A percentile compares a stretch with the other conserved stretches of the same genome.
These are phyloP conservation scores for Drosophila baimaii DNA, from an alignment of 1,140 invertebrate genomes.

Conservation along the genomic window DNA sequence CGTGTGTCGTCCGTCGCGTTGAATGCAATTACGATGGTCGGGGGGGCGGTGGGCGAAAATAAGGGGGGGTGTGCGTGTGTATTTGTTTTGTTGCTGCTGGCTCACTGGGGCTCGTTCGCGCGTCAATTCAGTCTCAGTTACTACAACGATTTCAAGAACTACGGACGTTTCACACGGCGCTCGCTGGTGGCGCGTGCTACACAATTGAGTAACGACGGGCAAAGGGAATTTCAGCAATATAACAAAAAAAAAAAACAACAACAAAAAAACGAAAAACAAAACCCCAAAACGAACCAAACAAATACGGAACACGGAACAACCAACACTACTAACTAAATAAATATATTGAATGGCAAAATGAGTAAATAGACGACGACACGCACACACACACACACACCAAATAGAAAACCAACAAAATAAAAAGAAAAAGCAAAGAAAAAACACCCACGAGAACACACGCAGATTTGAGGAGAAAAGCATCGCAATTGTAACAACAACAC, in stretches of 20 bases:
- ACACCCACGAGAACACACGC: conserved; percentile 17
- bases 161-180: conserved; percentile 67
- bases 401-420: conserved; percentile 10
- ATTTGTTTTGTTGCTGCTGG: conserved; percentile 64
- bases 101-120: conserved; percentile 58
- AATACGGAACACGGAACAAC: conserved; percentile 32
- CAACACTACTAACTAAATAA: conserved; percentile 30
- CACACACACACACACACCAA: conserved; percentile 18
- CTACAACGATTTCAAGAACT: conserved; percentile 75
- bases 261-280: conserved; percentile 11
- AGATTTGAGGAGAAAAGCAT: conserved; percentile 16
- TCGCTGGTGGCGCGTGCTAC: conserved; percentile 63
- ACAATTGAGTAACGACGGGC: conserved; percentile 73
- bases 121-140: conserved; percentile 71
- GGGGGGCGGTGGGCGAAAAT: not conserved
- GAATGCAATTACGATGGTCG: conserved; percentile 16
- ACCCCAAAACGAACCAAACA: conserved; percentile 17
- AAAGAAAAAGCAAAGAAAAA: not conserved
- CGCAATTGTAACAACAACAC: conserved; percentile 23
- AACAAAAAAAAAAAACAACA: conserved; percentile 11
- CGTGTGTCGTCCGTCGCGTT: conserved; percentile 27
- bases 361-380: conserved; percentile 29
- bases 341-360: conserved; percentile 23
- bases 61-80: conserved; percentile 28
- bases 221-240: conserved; percentile 42